Evolutionary conservation across 1,140 invertebrate genomes (phyloP).

Genomic region (Drepana arcuata): DNA sequence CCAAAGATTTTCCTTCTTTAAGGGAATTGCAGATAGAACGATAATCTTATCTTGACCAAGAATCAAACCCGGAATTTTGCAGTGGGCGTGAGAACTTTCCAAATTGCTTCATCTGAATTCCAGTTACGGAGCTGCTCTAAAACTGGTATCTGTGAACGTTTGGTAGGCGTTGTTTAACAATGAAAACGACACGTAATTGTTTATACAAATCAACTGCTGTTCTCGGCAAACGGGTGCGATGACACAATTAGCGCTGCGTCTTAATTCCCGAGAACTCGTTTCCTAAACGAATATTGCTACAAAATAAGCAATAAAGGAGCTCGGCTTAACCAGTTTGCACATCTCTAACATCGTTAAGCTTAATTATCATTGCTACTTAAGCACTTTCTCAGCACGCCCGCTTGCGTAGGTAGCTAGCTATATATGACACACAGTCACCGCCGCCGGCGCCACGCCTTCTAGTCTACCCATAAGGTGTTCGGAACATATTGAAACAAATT

Average conservation of each 20-base stretch:
- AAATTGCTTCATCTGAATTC: no score
- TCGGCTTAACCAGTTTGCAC: slow-evolving; percentile 51
- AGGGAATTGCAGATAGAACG: no score
- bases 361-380: slow-evolving; percentile 59
- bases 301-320: slow-evolving; percentile 52
- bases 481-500: no score
- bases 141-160: no score
- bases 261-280: slow-evolving; percentile 41
- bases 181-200: slow-evolving; percentile 9
- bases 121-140: no score
- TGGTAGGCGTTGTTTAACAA: no score
- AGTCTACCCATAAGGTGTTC: no score
- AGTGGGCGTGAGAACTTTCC: no score
- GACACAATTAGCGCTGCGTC: slow-evolving; percentile 35
- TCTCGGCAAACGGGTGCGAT: slow-evolving; percentile 19
- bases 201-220: slow-evolving; percentile 10
- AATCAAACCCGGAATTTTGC: no score
- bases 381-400: slow-evolving; percentile 15
- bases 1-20: no score
- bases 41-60: no score
- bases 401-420: no score
- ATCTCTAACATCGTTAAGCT: slow-evolving; percentile 47
- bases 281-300: slow-evolving; percentile 44
- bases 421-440: slow-evolving; percentile 10
- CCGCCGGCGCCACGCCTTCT: not conserved